A percentile compares a stretch with the other conserved stretches of the same genome.
phyloP scores from a whole-genome alignment of 2,888 invertebrate genomes.

The Geophilus truncorum region DNA sequence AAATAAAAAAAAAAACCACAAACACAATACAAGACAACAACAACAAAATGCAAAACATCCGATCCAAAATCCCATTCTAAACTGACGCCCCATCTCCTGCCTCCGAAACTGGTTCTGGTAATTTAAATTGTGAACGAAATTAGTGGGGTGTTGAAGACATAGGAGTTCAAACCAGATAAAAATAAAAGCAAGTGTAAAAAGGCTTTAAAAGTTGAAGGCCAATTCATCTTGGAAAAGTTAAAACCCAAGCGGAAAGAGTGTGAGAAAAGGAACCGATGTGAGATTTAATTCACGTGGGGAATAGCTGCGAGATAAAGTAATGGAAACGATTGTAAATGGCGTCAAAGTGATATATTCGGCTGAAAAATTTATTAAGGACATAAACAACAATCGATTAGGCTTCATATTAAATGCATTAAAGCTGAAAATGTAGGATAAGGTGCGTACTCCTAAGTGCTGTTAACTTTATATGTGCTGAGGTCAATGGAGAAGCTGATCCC shows the following conservation, averaged over 20 bases:
- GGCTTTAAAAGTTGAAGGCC: not conserved
- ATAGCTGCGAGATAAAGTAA: not conserved
- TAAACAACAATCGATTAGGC: constrained; percentile 1
- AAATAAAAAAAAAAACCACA: not conserved
- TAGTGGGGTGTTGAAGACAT: not conserved
- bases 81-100: no score
- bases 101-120: no score
- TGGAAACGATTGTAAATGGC: not conserved
- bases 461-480: no score
- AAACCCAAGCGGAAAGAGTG: not conserved
- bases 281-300: not conserved
- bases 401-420: not conserved
- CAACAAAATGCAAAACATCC: no score
- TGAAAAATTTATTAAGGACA: not conserved
- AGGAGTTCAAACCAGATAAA: not conserved
- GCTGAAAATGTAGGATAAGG: not conserved
- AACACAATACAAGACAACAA: no score
- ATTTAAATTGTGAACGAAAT: not conserved
- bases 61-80: no score
- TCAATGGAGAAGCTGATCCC: no score
- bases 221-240: not conserved
- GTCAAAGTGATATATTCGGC: not conserved
- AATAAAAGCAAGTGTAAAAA: not conserved
- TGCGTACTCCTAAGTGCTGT: not conserved
- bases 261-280: not conserved